Conservation (phyloP, 2,797 vertebrate genomes). For the Gymnothorax reevesii region DNA sequence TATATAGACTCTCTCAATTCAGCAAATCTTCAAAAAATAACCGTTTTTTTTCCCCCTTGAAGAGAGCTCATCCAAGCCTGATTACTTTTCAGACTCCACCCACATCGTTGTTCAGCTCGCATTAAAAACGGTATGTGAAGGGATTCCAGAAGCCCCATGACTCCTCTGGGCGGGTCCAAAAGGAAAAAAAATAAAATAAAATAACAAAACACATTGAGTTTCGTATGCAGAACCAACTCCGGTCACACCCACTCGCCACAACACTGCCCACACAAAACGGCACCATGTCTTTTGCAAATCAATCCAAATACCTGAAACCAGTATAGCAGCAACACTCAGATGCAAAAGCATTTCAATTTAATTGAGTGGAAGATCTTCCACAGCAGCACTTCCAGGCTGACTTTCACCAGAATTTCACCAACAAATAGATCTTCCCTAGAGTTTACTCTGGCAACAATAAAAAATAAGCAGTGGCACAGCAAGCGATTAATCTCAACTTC, state of each 20-base stretch:
- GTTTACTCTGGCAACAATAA: not conserved
- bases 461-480: not conserved
- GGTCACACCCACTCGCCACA: not conserved
- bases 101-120: not conserved
- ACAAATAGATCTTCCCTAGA: too few relatives aligned
- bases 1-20: not conserved
- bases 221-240: not conserved
- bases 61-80: conserved; percentile 8
- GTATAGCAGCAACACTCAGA: not conserved
- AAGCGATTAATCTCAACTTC: not conserved
- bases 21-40: conserved; percentile 15
- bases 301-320: not conserved
- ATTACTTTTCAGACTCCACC: not conserved
- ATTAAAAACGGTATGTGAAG: not conserved
- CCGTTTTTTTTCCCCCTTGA: not conserved
- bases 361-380: not conserved
- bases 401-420: too few relatives aligned
- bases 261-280: not conserved
- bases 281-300: not conserved
- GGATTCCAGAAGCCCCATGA: not conserved
- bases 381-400: not conserved
- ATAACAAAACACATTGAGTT: too few relatives aligned
- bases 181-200: not conserved
- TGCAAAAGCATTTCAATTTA: not conserved
- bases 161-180: not conserved